A percentile compares a stretch with the other conserved stretches of the same genome.
Evolutionary conservation across 2,888 invertebrate species (phyloP).

Genomic region (Aspidiotus rigidus): DNA sequence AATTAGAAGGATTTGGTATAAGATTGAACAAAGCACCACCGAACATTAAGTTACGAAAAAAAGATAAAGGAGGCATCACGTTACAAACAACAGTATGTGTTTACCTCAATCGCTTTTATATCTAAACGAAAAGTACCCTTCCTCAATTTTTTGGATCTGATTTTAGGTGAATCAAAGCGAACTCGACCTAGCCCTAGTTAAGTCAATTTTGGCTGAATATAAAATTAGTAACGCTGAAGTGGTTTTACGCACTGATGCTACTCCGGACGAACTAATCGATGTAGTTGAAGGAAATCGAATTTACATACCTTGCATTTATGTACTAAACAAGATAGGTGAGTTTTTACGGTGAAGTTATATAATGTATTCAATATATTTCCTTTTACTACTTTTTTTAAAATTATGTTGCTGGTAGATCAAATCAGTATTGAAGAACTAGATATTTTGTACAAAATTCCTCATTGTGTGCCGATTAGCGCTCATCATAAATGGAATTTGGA

Average conservation of each 20-base stretch:
- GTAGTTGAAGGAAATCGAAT: constrained; percentile 97
- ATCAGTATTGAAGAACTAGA: constrained; percentile 93
- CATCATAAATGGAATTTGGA: constrained; percentile 99
- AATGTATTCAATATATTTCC: neutral
- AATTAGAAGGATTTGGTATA: constrained; percentile 97
- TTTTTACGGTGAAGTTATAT: constrained; percentile 8
- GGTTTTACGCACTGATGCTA: constrained; percentile 86
- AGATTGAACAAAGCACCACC: constrained; percentile 93
- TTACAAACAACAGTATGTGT: constrained; percentile 69
- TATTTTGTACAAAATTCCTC: constrained; percentile 97
- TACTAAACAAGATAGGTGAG: constrained; percentile 93
- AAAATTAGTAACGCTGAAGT: constrained; percentile 98
- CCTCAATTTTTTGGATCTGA: neutral
- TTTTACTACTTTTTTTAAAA: neutral
- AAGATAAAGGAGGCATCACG: constrained; percentile 98
- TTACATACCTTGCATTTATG: constrained; percentile 96
- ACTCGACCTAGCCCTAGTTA: constrained; percentile 87
- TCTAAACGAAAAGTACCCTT: neutral
- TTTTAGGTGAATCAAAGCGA: constrained; percentile 74
- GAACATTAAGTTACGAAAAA: constrained; percentile 88
- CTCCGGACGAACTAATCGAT: constrained; percentile 95
- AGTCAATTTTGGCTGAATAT: constrained; percentile 92
- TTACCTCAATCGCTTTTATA: neutral
- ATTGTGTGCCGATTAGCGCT: constrained; percentile 99
- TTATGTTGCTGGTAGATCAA: constrained; percentile 56